A percentile compares a stretch with the other conserved stretches of the same genome.
Evolutionary conservation across 2,113 vertebrate genomes (phyloP).

Genomic region (Columba janthina): DNA sequence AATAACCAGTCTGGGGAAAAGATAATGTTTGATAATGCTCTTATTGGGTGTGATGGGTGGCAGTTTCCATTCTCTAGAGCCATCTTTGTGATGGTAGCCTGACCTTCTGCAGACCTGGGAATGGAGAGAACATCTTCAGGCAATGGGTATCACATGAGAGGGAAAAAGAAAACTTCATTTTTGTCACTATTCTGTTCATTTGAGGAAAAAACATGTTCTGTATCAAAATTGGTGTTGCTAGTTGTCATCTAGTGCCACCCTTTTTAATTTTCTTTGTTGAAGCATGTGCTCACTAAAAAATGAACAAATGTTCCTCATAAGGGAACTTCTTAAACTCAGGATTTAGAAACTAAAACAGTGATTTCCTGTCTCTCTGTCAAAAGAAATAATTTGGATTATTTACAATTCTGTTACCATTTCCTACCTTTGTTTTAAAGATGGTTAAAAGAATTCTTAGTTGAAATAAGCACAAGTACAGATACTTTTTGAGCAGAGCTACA

Average conservation of each 20-base stretch:
- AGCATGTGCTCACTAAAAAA: neutral
- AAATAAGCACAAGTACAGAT: neutral
- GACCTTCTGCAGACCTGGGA: neutral
- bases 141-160: neutral
- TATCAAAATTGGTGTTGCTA: neutral
- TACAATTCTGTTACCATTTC: constrained; percentile 50
- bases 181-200: neutral
- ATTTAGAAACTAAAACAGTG: constrained; percentile 34
- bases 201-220: neutral
- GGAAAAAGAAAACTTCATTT: neutral
- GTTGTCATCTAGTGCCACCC: neutral
- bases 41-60: neutral
- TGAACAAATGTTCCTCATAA: neutral
- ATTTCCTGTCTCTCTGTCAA: constrained; percentile 60
- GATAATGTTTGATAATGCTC: neutral
- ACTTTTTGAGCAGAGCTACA: neutral
- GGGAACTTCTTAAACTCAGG: constrained; percentile 38
- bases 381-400: constrained; percentile 55
- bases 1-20: neutral
- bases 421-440: constrained; percentile 59
- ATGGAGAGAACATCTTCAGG: neutral
- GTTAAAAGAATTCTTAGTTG: constrained; percentile 17
- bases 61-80: neutral
- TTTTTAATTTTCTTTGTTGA: neutral
- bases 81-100: neutral